These are phyloP conservation scores for Acrocera orbiculus DNA, from an alignment of 2,888 invertebrate genomes.

Conservation along the genomic window DNA sequence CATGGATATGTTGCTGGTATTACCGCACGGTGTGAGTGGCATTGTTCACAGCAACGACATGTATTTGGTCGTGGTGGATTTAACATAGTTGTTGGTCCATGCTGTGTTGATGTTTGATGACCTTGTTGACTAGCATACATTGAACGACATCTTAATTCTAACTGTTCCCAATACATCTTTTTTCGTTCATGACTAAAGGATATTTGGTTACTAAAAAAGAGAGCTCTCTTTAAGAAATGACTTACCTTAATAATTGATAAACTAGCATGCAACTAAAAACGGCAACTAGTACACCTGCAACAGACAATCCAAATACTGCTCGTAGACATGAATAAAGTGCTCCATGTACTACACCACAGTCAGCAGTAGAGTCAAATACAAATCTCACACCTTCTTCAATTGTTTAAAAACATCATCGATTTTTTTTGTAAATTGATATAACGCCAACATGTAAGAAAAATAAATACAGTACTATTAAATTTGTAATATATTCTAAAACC, in stretches of 20 bases:
- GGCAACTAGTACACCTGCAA: slow-evolving; percentile 75
- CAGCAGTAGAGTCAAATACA: slow-evolving; percentile 70
- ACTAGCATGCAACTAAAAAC: slow-evolving; percentile 86
- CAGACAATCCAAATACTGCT: slow-evolving; percentile 80
- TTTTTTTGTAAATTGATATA: neutral
- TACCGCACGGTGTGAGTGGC: slow-evolving; percentile 37
- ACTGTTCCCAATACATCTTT: slow-evolving; percentile 89
- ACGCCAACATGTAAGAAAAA: neutral
- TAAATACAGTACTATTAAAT: neutral
- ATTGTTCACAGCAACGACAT: slow-evolving; percentile 56
- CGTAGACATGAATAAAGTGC: slow-evolving; percentile 73
- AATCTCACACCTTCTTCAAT: slow-evolving; percentile 48
- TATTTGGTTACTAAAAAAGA: neutral
- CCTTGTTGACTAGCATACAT: slow-evolving; percentile 39
- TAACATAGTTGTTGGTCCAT: slow-evolving; percentile 18
- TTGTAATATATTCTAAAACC: neutral
- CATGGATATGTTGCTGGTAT: slow-evolving; percentile 40
- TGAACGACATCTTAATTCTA: slow-evolving; percentile 68
- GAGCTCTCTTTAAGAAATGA: neutral
- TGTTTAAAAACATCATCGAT: no score
- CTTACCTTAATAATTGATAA: slow-evolving; percentile 64
- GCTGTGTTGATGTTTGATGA: slow-evolving; percentile 16
- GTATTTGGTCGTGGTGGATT: slow-evolving; percentile 26
- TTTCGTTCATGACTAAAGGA: slow-evolving; percentile 83
- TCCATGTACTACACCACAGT: slow-evolving; percentile 82